These are phyloP conservation scores for Protomyctophum bolini DNA, from an alignment of 2,113 vertebrate species.

Conservation along the genomic window DNA sequence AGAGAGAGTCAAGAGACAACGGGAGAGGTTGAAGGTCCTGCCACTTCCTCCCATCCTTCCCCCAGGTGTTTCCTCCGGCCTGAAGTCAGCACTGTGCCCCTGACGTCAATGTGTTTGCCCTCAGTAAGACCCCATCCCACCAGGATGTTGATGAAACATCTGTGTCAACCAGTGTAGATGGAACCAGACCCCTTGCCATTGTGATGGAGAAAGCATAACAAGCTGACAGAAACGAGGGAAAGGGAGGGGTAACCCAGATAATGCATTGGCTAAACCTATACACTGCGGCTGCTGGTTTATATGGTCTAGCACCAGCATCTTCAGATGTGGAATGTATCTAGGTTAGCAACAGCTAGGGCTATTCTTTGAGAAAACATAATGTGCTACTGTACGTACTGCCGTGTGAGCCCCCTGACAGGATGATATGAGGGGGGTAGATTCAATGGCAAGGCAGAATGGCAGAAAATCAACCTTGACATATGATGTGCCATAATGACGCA, in stretches of 20 bases:
- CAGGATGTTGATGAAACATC: constrained; percentile 44
- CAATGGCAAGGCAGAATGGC: background rate
- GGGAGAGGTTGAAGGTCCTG: constrained; percentile 18
- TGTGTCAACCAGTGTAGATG: constrained; percentile 13
- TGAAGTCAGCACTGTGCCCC: constrained; percentile 32
- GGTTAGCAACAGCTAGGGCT: background rate
- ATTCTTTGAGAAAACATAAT: background rate
- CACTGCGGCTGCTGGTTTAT: background rate
- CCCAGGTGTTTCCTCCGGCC: constrained; percentile 76
- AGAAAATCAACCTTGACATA: background rate
- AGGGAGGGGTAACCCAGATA: background rate
- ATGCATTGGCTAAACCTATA: background rate
- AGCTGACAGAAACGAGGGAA: background rate
- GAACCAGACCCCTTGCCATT: constrained; percentile 24
- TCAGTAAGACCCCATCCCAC: constrained; percentile 32
- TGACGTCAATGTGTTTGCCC: constrained; percentile 50
- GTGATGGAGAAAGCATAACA: constrained; percentile 25
- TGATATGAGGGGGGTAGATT: too few relatives aligned
- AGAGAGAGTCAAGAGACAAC: constrained; percentile 21
- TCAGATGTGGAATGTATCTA: background rate
- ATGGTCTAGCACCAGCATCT: background rate
- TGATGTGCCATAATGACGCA: background rate
- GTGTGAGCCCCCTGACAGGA: background rate
- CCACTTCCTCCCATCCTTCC: constrained; percentile 51
- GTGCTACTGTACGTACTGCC: background rate